Base-by-base conservation (phyloP, 2,113 vertebrate genomes). In the Carlito syrichta region DNA sequence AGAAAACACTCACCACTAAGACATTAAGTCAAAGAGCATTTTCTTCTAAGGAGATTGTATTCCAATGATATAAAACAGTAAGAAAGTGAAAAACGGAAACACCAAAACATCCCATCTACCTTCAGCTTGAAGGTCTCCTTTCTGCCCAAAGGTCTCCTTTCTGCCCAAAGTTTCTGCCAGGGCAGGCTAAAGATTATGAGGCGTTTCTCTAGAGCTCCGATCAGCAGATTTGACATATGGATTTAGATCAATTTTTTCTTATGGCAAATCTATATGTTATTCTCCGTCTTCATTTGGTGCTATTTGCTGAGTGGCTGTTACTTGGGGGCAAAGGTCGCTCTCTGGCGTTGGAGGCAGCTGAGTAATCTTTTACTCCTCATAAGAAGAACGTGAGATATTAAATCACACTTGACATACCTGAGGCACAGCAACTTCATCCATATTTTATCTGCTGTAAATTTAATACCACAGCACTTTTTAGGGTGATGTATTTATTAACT, bases 401-500 rank as follows among this genome's bases (percentile, higher is more conserved):
- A 99, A 99, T 99, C 99, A 99, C 99, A 98, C 98, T 99, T 99
- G 99, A 99, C 99, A 98, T 99, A 99, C 99, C 99, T 99, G 99
- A 98, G 99, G 99, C 98, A 93, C 98, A 96, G 98, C 97, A 99
- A 99, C 99, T 99, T 99, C 99, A 99, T 99, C 99, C 99, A 99
- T 99, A 99, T 99, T 99, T 99, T 99, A 99, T 99, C 98, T 98
- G 98, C 93, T 98, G 98, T 98, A 98, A 98, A 99, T 99, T 99
- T 99, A 99, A 99, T 99, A 99, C 99, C 98, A 98, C 99, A 99
- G 99, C 99, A 99, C 99, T 99, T 99, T 99, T 99, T 99, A 99
- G 98, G 98, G 99, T 99, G 99, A 99, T 99, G 98, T 99, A 99
- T 99, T 99, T 99, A 99, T 99, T 99, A 99, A 99, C 99, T 99